phyloP scores from a whole-genome alignment of 2,113 vertebrate species.

The Patagioenas fasciata region DNA sequence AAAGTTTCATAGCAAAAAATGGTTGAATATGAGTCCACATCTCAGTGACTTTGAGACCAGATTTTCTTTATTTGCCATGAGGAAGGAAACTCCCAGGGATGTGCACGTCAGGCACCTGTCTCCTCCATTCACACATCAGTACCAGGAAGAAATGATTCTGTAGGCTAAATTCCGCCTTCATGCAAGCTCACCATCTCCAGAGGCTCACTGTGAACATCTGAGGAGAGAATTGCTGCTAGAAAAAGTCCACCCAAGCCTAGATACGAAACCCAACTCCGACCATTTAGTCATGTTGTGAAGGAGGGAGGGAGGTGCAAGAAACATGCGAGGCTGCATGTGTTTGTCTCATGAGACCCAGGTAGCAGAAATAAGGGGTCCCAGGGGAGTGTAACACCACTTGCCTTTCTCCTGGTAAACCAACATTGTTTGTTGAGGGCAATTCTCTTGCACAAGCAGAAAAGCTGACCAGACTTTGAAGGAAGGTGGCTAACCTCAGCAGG shows the following conservation, averaged over 20 bases:
- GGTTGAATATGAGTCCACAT: rapidly evolving
- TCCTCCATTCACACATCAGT: neutral
- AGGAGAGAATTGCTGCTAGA: neutral
- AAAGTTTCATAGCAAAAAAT: neutral
- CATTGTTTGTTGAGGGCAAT: neutral
- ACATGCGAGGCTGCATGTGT: rapidly evolving
- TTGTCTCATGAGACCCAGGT: neutral
- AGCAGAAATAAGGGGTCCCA: neutral
- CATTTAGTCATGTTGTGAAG: neutral
- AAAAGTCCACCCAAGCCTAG: neutral
- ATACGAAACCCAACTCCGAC: neutral
- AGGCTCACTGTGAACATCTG: neutral
- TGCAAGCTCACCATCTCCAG: neutral
- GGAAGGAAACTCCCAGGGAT: neutral
- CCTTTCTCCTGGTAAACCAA: neutral
- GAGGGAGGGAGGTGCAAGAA: neutral
- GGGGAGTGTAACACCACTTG: neutral
- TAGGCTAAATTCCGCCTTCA: neutral
- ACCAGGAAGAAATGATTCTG: neutral
- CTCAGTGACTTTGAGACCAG: neutral
- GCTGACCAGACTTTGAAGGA: neutral
- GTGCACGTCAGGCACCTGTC: neutral
- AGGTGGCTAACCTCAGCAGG: neutral
- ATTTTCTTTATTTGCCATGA: neutral
- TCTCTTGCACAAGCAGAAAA: neutral